Conservation (phyloP, 2,113 vertebrate species). For the Ameiurus melas region DNA sequence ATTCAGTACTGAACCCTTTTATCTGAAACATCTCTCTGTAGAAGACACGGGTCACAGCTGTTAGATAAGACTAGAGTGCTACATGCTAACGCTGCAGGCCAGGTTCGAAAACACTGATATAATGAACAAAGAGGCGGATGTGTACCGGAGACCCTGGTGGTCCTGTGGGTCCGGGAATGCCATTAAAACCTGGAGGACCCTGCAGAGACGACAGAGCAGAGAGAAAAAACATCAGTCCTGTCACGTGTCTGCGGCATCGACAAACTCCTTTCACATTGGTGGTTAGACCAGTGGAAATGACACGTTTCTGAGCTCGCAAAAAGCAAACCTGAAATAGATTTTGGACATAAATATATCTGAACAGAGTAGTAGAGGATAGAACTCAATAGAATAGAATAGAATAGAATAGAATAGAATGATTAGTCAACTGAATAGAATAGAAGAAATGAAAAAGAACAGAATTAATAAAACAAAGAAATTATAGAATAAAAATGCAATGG, state of each 20-base stretch:
- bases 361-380: not conserved
- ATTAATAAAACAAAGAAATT: not conserved
- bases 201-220: constrained; percentile 47
- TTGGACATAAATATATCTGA: not conserved
- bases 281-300: not conserved
- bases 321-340: not conserved
- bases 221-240: not conserved
- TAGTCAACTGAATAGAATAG: not conserved
- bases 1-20: not conserved
- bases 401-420: no score
- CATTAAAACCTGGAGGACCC: constrained; percentile 78
- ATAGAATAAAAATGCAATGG: no score
- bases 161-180: constrained; percentile 75
- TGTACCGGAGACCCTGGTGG: constrained; percentile 75
- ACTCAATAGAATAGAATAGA: not conserved
- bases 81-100: not conserved
- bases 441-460: not conserved
- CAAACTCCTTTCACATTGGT: not conserved
- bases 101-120: not conserved
- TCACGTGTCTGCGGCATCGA: not conserved
- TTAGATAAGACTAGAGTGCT: not conserved
- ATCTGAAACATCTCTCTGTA: not conserved
- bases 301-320: not conserved
- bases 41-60: not conserved
- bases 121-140: not conserved